These are phyloP conservation scores for Crotalus helleri DNA, from an alignment of 2,113 vertebrate genomes.

Conservation along the genomic window DNA sequence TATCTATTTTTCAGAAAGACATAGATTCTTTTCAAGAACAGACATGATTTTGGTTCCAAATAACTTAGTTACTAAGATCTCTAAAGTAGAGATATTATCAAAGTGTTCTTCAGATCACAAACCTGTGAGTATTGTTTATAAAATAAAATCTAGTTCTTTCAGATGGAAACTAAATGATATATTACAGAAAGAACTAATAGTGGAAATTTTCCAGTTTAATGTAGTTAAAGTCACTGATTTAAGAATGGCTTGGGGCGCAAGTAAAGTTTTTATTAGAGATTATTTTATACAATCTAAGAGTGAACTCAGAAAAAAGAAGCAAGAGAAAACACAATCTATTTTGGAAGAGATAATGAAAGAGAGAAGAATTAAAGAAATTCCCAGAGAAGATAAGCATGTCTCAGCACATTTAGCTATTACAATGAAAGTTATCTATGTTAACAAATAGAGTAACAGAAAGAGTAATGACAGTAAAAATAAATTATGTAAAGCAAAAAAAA, in stretches of 20 bases:
- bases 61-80: background rate
- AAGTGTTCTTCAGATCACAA: background rate
- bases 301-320: background rate
- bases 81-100: background rate
- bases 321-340: background rate
- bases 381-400: background rate
- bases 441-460: background rate
- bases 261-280: background rate
- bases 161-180: background rate
- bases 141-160: background rate
- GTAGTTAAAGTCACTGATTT: background rate
- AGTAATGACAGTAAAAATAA: background rate
- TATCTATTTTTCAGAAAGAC: background rate
- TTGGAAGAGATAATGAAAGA: background rate
- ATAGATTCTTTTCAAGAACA: background rate
- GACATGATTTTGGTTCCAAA: background rate
- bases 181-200: background rate
- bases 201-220: background rate
- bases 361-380: background rate
- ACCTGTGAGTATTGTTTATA: background rate
- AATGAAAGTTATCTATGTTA: background rate
- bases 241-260: background rate
- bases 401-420: background rate
- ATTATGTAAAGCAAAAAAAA: background rate
- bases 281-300: background rate